Evolutionary conservation across 2,797 vertebrate genomes (phyloP).

Genomic region (Melanotaenia trifasciata): DNA sequence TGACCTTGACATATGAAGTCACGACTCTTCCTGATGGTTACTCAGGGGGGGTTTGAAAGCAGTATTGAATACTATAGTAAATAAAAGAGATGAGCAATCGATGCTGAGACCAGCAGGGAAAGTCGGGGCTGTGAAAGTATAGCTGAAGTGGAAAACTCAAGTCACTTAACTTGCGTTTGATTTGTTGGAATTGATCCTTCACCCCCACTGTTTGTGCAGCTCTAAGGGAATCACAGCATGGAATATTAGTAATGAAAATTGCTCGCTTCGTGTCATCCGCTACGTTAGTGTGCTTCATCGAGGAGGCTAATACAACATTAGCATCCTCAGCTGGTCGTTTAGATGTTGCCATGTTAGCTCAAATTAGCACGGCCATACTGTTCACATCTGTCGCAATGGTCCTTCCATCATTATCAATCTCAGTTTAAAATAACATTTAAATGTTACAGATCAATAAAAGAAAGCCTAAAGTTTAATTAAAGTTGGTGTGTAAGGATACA

Average conservation of each 20-base stretch:
- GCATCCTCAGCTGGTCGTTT: neutral
- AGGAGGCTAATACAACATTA: neutral
- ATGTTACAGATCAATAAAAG: too few relatives aligned
- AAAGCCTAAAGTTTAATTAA: too few relatives aligned
- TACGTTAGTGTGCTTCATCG: neutral
- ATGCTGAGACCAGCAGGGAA: neutral
- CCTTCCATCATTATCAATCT: too few relatives aligned
- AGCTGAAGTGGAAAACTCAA: constrained; percentile 5
- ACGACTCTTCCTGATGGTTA: constrained; percentile 24
- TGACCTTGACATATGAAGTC: constrained; percentile 70
- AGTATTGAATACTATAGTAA: neutral
- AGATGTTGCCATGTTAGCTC: neutral
- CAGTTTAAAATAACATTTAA: too few relatives aligned
- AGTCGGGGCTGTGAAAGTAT: neutral
- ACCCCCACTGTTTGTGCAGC: constrained; percentile 2
- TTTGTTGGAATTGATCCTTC: constrained; percentile 15
- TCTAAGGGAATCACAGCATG: neutral
- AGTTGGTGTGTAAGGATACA: too few relatives aligned
- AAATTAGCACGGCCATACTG: neutral
- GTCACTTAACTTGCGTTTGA: constrained; percentile 27
- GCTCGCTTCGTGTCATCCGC: neutral
- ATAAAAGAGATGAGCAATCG: neutral
- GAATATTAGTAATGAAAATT: constrained; percentile 28
- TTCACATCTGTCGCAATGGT: neutral
- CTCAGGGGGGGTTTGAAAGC: constrained; percentile 1